A percentile compares a stretch with the other conserved stretches of the same genome.
Conservation (phyloP, 2,888 invertebrate genomes). For the Hirtodrosophila histrioides region DNA sequence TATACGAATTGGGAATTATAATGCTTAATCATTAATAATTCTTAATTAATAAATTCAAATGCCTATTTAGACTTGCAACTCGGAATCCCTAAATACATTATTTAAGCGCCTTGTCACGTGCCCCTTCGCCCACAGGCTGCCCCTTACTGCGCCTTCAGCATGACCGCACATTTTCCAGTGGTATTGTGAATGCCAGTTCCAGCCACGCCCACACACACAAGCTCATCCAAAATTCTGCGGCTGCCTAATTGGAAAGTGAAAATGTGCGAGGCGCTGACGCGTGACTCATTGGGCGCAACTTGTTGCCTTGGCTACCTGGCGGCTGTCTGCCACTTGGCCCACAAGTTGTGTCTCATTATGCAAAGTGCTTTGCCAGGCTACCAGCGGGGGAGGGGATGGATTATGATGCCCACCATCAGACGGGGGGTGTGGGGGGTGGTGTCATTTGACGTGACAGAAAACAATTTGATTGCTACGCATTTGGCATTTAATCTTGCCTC, state of each 20-base stretch:
- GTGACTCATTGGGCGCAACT: slow-evolving; percentile 70
- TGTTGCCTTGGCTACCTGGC: slow-evolving; percentile 62
- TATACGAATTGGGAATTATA: no score
- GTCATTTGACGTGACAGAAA: slow-evolving; percentile 42
- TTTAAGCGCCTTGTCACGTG: no score
- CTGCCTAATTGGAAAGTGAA: slow-evolving; percentile 72
- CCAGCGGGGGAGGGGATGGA: neutral
- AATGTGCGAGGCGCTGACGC: slow-evolving; percentile 73
- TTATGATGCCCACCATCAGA: no score
- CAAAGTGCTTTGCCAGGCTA: slow-evolving; percentile 55
- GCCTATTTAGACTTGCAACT: no score
- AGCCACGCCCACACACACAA: slow-evolving; percentile 12
- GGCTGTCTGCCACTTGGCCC: slow-evolving; percentile 26
- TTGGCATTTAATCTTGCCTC: no score
- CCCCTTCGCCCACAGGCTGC: neutral
- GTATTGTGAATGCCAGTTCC: slow-evolving; percentile 38
- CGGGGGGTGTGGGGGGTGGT: neutral
- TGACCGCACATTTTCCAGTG: slow-evolving; percentile 20
- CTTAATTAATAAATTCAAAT: no score
- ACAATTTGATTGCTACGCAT: no score
- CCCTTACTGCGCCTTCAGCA: slow-evolving; percentile 19
- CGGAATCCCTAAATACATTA: no score
- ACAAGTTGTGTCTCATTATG: slow-evolving; percentile 70
- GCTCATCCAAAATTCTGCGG: slow-evolving; percentile 48
- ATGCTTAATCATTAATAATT: no score